Evolutionary conservation across 2,797 vertebrate species (phyloP).

Genomic region (Aselliscus stoliczkanus): DNA sequence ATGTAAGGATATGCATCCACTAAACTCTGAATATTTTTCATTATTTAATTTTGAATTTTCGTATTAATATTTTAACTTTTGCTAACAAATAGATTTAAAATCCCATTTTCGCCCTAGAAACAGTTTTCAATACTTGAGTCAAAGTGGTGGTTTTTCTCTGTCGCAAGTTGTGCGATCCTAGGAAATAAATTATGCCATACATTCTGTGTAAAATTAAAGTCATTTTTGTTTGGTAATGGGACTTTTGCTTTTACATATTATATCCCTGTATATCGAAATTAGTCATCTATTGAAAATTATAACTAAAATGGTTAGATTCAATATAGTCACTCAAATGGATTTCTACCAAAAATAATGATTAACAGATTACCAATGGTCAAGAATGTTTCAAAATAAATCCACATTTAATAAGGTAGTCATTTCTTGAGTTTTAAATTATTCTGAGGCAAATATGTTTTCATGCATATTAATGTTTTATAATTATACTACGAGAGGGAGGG

Average conservation of each 20-base stretch:
- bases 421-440: neutral
- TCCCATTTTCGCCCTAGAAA: neutral
- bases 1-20: fast-evolving
- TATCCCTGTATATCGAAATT: neutral
- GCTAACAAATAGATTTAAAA: neutral
- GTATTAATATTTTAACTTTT: neutral
- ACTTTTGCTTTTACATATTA: neutral
- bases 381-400: neutral
- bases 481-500: neutral
- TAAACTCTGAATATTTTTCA: neutral
- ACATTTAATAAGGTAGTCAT: neutral
- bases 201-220: neutral
- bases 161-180: neutral
- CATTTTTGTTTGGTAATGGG: neutral
- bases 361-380: neutral
- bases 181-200: neutral
- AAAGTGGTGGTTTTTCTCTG: neutral
- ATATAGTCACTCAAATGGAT: neutral
- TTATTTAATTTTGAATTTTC: neutral
- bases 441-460: neutral
- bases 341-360: neutral
- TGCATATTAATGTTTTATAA: neutral
- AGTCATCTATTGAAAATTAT: neutral
- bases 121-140: neutral
- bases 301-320: neutral